These are phyloP conservation scores for Orthonyx spaldingii DNA, from an alignment of 2,113 vertebrate genomes.

Conservation along the genomic window DNA sequence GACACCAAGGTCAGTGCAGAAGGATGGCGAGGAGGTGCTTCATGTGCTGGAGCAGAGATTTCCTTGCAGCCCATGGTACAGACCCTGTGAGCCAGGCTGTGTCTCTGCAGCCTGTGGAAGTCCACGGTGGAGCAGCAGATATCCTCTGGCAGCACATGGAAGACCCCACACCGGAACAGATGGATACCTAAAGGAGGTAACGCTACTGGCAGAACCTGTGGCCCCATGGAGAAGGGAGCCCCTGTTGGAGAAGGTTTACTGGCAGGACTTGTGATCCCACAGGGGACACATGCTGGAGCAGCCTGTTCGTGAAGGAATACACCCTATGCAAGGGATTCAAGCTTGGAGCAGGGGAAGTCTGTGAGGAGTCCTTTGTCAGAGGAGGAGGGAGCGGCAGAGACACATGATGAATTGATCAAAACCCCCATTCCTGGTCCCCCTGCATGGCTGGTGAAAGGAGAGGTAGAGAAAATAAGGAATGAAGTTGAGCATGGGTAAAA, in stretches of 20 bases:
- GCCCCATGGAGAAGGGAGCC: neutral
- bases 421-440: neutral
- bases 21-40: neutral
- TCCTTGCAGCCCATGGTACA: neutral
- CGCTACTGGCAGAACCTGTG: neutral
- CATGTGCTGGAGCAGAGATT: neutral
- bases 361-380: neutral
- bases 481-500: neutral
- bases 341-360: rapidly evolving
- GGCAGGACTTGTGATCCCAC: too few species aligned
- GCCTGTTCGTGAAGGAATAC: neutral
- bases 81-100: neutral
- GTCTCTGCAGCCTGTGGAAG: neutral
- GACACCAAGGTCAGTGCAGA: neutral
- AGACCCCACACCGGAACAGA: rapidly evolving
- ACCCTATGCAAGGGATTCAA: rapidly evolving
- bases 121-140: neutral
- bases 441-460: neutral
- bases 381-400: neutral
- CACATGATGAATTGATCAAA: neutral
- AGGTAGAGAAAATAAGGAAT: neutral
- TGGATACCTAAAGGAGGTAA: neutral
- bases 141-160: neutral
- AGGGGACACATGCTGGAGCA: neutral
- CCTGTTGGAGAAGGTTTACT: neutral